Conservation (phyloP, 2,888 invertebrate genomes). For the Heteromurus nitidus region DNA sequence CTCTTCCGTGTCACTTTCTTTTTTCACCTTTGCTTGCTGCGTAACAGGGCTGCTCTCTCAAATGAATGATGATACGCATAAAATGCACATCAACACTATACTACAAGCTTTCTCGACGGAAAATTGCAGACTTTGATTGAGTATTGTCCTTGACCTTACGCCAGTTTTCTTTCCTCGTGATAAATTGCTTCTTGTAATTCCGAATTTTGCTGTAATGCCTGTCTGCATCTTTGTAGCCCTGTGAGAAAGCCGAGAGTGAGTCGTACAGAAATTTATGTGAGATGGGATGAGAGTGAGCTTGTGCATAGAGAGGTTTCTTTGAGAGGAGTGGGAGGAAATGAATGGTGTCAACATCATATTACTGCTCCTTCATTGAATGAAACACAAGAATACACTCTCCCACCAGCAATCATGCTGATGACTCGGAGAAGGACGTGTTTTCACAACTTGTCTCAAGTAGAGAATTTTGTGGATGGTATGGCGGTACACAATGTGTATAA, state of each 20-base stretch:
- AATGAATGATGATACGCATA: no score
- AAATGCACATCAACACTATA: no score
- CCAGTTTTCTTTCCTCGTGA: neutral
- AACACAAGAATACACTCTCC: conserved; percentile 44
- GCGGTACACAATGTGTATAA: no score
- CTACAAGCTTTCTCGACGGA: no score
- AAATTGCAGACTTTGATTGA: conserved; percentile 54
- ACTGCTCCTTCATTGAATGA: conserved; percentile 38
- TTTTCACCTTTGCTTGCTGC: no score
- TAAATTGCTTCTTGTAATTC: conserved; percentile 24
- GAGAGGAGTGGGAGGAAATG: conserved; percentile 1
- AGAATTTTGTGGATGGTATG: no score
- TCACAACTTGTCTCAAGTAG: no score
- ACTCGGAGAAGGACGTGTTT: no score
- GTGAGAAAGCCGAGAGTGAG: no score
- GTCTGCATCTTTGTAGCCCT: no score
- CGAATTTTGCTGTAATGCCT: no score
- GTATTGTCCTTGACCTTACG: conserved; percentile 54
- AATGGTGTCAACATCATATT: conserved; percentile 40
- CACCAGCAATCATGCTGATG: neutral
- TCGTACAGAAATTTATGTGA: no score
- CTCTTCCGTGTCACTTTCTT: neutral
- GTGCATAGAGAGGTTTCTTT: neutral
- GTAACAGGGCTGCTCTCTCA: neutral
- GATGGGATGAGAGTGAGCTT: neutral